Evolutionary conservation across 2,113 vertebrate genomes (phyloP).

Genomic region (Anarrhichthys ocellatus): DNA sequence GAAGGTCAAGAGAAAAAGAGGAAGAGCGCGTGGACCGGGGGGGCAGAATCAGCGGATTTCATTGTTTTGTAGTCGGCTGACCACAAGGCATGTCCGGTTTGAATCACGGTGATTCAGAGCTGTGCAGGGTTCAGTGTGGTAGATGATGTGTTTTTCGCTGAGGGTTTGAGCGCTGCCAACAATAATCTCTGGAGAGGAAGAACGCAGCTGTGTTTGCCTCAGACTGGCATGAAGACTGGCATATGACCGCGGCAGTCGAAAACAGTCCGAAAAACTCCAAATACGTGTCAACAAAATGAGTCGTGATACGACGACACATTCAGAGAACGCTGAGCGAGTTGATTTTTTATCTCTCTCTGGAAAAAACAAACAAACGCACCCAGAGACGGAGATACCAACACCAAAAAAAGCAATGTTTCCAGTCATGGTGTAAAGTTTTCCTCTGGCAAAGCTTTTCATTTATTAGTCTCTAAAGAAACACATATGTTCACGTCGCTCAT

Average conservation of each 20-base stretch:
- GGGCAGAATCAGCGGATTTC: conserved; percentile 45
- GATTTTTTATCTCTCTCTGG: background rate
- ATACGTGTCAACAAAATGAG: conserved; percentile 12
- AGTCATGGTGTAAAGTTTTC: conserved; percentile 32
- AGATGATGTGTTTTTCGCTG: conserved; percentile 3
- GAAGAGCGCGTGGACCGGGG: conserved; percentile 15
- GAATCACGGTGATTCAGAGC: conserved; percentile 5
- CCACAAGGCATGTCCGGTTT: background rate
- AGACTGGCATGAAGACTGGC: conserved; percentile 19
- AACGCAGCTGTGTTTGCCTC: conserved; percentile 32
- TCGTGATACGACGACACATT: conserved; percentile 4
- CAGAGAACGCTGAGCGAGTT: background rate
- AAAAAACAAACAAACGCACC: conserved; percentile 50
- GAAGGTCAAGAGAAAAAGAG: conserved; percentile 38
- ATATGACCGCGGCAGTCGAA: conserved; percentile 24
- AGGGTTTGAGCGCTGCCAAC: conserved; percentile 12
- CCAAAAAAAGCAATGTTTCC: conserved; percentile 45
- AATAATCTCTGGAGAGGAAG: conserved; percentile 13
- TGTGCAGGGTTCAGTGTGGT: background rate
- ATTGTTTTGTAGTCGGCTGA: conserved; percentile 37
- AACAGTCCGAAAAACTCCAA: conserved; percentile 32
- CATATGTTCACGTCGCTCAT: conserved; percentile 15
- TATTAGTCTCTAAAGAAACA: conserved; percentile 35
- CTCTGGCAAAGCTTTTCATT: conserved; percentile 26
- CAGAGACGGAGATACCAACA: background rate